Conservation (phyloP, 2,797 vertebrate species). For the Gorsachius magnificus region DNA sequence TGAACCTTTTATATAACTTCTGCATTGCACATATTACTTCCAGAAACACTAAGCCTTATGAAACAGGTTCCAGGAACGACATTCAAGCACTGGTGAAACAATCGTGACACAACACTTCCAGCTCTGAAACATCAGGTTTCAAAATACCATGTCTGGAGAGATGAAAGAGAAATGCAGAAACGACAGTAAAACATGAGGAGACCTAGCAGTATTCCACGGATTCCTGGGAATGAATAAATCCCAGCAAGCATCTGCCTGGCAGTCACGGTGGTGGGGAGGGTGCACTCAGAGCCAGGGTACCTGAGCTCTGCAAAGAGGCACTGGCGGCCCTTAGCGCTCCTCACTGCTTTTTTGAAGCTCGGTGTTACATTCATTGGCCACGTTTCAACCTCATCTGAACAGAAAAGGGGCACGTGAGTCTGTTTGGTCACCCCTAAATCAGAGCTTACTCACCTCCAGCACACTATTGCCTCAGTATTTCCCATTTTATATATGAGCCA, state of each 20-base stretch:
- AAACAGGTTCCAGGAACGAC: background rate
- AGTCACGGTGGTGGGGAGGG: accelerated
- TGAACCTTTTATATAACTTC: background rate
- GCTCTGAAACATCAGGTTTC: background rate
- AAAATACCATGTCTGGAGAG: background rate
- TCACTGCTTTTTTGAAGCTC: background rate
- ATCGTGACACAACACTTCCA: background rate
- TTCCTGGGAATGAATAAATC: background rate
- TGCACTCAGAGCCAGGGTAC: background rate
- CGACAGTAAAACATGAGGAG: accelerated
- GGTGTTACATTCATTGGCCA: accelerated
- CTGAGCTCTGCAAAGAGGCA: accelerated
- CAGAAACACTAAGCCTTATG: background rate
- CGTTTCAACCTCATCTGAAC: accelerated
- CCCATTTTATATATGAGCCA: background rate
- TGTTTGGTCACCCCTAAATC: background rate
- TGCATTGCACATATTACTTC: background rate
- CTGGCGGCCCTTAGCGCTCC: background rate
- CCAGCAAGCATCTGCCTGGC: background rate
- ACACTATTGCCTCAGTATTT: background rate
- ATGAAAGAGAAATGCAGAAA: background rate
- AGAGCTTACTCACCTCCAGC: background rate
- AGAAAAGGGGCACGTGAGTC: background rate
- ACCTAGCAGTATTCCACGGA: background rate
- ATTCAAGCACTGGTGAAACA: background rate